Evolutionary conservation across 2,888 invertebrate genomes (phyloP).

Genomic region (Drosophila tanythrix): DNA sequence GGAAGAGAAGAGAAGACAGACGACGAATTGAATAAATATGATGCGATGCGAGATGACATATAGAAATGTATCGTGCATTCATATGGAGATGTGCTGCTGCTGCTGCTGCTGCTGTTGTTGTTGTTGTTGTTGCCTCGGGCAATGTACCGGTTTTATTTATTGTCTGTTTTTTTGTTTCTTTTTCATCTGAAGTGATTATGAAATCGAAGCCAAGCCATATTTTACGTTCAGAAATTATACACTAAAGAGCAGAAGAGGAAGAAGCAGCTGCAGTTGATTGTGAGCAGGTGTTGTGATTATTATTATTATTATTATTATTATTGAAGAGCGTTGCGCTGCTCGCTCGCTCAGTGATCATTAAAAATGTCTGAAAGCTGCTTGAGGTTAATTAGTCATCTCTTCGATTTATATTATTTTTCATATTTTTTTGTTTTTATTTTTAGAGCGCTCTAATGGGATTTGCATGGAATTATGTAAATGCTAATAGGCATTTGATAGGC

Average conservation of each 20-base stretch:
- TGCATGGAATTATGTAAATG: slow-evolving; percentile 76
- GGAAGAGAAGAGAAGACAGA: not conserved
- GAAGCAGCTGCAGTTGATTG: slow-evolving; percentile 3
- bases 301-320: slow-evolving; percentile 38
- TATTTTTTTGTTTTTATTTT: slow-evolving; percentile 27
- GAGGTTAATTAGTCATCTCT: slow-evolving; percentile 76
- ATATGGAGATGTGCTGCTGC: slow-evolving; percentile 50
- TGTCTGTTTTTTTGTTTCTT: not conserved
- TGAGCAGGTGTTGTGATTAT: slow-evolving; percentile 60
- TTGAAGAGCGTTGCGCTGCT: slow-evolving; percentile 27
- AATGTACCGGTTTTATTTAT: slow-evolving; percentile 34
- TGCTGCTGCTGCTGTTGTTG: slow-evolving; percentile 13
- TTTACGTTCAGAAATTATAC: slow-evolving; percentile 29
- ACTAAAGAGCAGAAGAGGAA: not conserved
- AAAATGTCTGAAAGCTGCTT: slow-evolving; percentile 52
- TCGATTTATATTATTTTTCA: not conserved
- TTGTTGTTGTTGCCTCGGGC: slow-evolving; percentile 24
- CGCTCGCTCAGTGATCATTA: slow-evolving; percentile 39
- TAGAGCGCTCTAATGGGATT: slow-evolving; percentile 67
- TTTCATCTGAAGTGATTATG: slow-evolving; percentile 60
- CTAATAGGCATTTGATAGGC: slow-evolving; percentile 75
- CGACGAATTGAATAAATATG: slow-evolving; percentile 30
- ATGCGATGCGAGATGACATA: slow-evolving; percentile 56
- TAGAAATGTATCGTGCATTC: slow-evolving; percentile 45
- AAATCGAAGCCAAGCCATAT: slow-evolving; percentile 59